These are phyloP conservation scores for Halichoerus grypus DNA, from an alignment of 2,113 vertebrate genomes.

Conservation along the genomic window DNA sequence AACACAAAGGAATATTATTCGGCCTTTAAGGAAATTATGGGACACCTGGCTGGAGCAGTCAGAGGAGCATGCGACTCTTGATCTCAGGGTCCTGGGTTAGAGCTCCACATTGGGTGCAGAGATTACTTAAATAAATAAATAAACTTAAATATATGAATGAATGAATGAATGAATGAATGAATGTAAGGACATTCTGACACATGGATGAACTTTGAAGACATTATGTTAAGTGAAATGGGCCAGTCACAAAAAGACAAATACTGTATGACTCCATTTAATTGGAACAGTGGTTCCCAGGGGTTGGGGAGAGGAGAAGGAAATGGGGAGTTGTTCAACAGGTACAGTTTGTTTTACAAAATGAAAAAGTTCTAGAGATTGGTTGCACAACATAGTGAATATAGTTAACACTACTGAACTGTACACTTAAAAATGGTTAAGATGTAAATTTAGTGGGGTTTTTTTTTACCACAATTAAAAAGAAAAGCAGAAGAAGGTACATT, in stretches of 20 bases:
- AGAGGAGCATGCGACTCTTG: not conserved
- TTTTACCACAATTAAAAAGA: slow-evolving; percentile 13
- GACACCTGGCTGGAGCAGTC: not conserved
- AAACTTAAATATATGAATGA: too few relatives aligned
- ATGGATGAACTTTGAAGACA: not conserved
- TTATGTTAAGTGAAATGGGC: not conserved
- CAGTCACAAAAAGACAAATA: not conserved
- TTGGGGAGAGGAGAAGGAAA: not conserved
- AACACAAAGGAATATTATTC: not conserved
- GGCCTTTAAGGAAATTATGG: not conserved
- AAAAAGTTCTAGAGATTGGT: not conserved
- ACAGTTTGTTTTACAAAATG: not conserved
- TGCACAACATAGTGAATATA: not conserved
- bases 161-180: not conserved
- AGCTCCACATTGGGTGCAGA: not conserved
- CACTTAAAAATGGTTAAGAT: not conserved
- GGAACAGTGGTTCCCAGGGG: not conserved
- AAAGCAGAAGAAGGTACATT: not conserved
- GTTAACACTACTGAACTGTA: not conserved
- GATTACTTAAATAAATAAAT: not conserved
- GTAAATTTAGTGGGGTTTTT: not conserved
- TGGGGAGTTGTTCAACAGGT: not conserved
- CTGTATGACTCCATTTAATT: not conserved
- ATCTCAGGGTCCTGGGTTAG: not conserved
- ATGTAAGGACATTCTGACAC: not conserved